Percentiles rank a stretch among this genome's conserved stretches.
Evolutionary conservation across 2,888 invertebrate species (phyloP).

Genomic region (Agriotes lineatus): DNA sequence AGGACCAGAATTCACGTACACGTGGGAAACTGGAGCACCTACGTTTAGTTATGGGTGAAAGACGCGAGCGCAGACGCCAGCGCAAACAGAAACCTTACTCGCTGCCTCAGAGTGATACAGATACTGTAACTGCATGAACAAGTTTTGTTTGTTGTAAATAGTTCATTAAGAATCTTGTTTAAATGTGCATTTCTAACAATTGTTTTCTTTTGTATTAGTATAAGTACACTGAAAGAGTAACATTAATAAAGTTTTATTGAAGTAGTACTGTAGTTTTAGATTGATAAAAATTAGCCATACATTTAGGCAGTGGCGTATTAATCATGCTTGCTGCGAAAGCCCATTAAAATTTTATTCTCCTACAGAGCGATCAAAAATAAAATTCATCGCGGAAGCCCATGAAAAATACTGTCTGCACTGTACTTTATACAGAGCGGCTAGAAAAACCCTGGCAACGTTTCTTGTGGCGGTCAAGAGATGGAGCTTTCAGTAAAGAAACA

Average conservation of each 20-base stretch:
- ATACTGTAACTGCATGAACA: constrained; percentile 62
- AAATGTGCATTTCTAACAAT: constrained; percentile 51
- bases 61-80: constrained; percentile 85
- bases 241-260: constrained; percentile 28
- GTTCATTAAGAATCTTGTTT: constrained; percentile 45
- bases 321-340: no score
- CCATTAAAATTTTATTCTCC: no score
- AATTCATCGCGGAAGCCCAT: no score
- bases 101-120: constrained; percentile 65
- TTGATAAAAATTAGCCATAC: no score
- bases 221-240: constrained; percentile 37
- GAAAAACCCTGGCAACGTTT: no score
- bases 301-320: no score
- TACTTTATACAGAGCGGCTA: no score
- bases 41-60: constrained; percentile 90
- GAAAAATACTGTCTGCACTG: no score
- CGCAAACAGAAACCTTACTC: constrained; percentile 80
- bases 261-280: neutral
- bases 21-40: constrained; percentile 86
- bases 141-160: constrained; percentile 41
- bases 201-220: constrained; percentile 50
- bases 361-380: no score
- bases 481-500: no score
- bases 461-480: no score
- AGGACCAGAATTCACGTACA: constrained; percentile 67